Conservation (phyloP, 2,888 invertebrate genomes). For the Agonopterix subpropinquella region DNA sequence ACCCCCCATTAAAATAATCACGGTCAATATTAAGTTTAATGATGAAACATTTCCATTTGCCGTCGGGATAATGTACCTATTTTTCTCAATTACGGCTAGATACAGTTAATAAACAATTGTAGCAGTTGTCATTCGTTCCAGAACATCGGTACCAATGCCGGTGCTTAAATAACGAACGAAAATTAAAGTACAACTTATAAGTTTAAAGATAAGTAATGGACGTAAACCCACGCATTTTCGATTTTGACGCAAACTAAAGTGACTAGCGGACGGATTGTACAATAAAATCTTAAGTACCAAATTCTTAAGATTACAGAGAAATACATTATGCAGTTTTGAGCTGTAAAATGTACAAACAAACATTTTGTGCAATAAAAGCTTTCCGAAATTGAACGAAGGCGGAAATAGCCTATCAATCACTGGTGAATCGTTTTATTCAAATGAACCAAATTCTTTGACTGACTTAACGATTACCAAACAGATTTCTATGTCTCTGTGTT, state of each 20-base stretch:
- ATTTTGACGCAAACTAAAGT: constrained; percentile 8
- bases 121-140: too few relatives aligned
- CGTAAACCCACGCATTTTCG: constrained; percentile 33
- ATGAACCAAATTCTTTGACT: too few relatives aligned
- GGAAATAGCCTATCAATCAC: neutral
- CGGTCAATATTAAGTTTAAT: too few relatives aligned
- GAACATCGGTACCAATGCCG: constrained; percentile 9
- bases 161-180: constrained; percentile 32
- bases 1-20: too few relatives aligned
- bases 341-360: constrained; percentile 3
- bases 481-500: too few relatives aligned
- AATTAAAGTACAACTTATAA: constrained; percentile 30
- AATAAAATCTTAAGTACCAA: constrained; percentile 2
- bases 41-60: too few relatives aligned
- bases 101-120: too few relatives aligned
- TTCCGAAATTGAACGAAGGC: neutral
- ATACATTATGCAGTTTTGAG: constrained; percentile 3
- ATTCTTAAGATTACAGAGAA: constrained; percentile 3
- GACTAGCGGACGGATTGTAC: neutral
- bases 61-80: too few relatives aligned
- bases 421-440: too few relatives aligned
- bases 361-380: neutral
- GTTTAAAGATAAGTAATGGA: constrained; percentile 26
- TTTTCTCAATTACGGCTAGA: too few relatives aligned
- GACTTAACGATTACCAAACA: too few relatives aligned